phyloP scores from a whole-genome alignment of 1,140 invertebrate genomes.

The Panagrolaimus sp. region DNA sequence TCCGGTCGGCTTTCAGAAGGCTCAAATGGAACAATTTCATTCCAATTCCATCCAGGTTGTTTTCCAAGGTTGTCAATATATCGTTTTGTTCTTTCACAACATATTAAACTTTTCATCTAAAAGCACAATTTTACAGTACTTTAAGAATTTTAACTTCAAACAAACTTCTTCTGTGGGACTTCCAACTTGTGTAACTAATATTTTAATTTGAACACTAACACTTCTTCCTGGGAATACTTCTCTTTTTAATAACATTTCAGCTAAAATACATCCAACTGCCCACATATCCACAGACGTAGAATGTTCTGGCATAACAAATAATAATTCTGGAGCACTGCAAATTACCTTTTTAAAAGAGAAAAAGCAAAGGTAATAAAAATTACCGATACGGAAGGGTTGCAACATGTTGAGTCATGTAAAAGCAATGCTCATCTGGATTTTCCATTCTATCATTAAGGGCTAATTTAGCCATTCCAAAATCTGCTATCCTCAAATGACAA shows the following conservation, averaged over 20 bases:
- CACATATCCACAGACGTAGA: conserved; percentile 78
- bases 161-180: conserved; percentile 44
- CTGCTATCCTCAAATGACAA: conserved; percentile 62
- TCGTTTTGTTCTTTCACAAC: conserved; percentile 46
- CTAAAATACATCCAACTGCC: conserved; percentile 97
- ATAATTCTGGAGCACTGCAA: conserved; percentile 79
- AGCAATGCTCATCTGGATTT: conserved; percentile 33
- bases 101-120: conserved; percentile 45
- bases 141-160: not conserved
- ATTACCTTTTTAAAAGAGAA: not conserved
- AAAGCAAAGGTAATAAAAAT: not conserved
- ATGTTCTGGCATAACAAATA: conserved; percentile 85
- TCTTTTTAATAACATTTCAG: conserved; percentile 82
- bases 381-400: conserved; percentile 78
- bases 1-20: conserved; percentile 17
- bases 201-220: conserved; percentile 49
- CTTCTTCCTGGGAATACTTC: conserved; percentile 84
- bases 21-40: conserved; percentile 39
- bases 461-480: conserved; percentile 60
- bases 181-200: conserved; percentile 43
- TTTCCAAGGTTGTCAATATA: conserved; percentile 40
- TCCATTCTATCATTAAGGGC: conserved; percentile 22
- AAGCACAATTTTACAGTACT: conserved; percentile 12
- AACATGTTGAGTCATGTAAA: conserved; percentile 68
- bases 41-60: conserved; percentile 28